Percentiles rank a stretch among this genome's conserved stretches.
Evolutionary conservation across 2,797 vertebrate genomes (phyloP).

Genomic region (Champsocephalus esox): DNA sequence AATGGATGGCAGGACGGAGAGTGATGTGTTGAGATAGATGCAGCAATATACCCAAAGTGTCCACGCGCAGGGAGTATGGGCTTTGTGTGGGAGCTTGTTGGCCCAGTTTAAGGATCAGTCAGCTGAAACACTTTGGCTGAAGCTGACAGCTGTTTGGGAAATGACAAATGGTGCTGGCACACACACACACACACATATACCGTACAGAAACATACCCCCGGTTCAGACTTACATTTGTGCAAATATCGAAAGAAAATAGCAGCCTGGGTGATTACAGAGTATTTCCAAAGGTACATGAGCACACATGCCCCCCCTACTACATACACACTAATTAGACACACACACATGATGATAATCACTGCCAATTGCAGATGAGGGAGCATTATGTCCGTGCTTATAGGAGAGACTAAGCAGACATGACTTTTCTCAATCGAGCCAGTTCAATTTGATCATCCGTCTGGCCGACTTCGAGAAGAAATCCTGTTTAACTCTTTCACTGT

Average conservation of each 20-base stretch:
- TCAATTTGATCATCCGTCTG: conserved; percentile 67
- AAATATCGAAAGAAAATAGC: conserved; percentile 7
- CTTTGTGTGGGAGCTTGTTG: conserved; percentile 71
- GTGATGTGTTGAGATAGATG: conserved; percentile 57
- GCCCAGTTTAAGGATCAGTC: conserved; percentile 76
- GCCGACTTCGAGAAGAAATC: conserved; percentile 45
- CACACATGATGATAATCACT: conserved; percentile 14
- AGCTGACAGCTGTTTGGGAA: conserved; percentile 74
- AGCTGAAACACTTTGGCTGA: conserved; percentile 70
- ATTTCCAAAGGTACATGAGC: conserved; percentile 23
- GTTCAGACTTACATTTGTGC: conserved; percentile 10
- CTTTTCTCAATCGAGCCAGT: conserved; percentile 60
- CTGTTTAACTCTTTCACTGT: conserved; percentile 42
- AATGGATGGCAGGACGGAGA: conserved; percentile 39
- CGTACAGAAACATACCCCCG: background rate
- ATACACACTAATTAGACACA: conserved; percentile 15
- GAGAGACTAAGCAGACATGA: conserved; percentile 63
- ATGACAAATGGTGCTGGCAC: conserved; percentile 61
- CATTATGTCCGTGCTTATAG: conserved; percentile 58
- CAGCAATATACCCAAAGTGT: conserved; percentile 59
- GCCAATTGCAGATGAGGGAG: conserved; percentile 52
- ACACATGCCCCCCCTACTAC: conserved; percentile 16
- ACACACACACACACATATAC: conserved; percentile 32
- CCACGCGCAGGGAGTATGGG: conserved; percentile 37
- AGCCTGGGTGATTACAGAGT: conserved; percentile 17